Evolutionary conservation across 2,888 invertebrate species (phyloP).

Genomic region (Himalopsyche tibetana): DNA sequence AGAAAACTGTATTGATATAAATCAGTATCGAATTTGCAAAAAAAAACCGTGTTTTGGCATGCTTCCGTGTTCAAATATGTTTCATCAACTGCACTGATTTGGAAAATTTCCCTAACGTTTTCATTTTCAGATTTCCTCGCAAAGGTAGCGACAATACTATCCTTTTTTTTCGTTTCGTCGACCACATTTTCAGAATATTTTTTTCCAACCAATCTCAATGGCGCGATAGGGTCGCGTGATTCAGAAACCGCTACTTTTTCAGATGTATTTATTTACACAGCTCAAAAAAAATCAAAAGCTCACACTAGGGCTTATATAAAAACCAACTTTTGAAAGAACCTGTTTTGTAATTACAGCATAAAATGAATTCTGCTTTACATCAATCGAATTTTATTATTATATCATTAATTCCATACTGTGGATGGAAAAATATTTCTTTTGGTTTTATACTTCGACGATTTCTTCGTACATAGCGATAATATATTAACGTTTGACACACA

Average conservation of each 20-base stretch:
- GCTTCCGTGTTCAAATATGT: neutral
- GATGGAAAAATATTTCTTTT: no score
- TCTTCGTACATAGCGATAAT: no score
- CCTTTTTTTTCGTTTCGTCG: neutral
- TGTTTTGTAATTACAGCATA: no score
- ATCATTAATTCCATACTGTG: no score
- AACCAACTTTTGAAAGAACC: no score
- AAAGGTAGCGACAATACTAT: neutral
- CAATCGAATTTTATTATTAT: no score
- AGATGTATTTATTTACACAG: neutral
- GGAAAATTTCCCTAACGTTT: neutral
- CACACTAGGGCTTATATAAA: neutral
- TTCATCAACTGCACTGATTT: neutral
- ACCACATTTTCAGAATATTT: constrained; percentile 4
- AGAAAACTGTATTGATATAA: no score
- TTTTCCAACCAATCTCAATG: constrained; percentile 19
- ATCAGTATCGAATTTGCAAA: no score
- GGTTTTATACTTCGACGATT: no score
- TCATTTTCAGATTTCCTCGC: neutral
- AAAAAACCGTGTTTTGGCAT: neutral
- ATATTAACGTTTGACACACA: no score
- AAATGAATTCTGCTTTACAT: no score
- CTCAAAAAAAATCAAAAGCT: neutral
- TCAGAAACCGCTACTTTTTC: neutral
- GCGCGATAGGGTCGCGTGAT: neutral